Base-by-base conservation (phyloP, 1,140 invertebrate species). In the Hyles vespertilio region DNA sequence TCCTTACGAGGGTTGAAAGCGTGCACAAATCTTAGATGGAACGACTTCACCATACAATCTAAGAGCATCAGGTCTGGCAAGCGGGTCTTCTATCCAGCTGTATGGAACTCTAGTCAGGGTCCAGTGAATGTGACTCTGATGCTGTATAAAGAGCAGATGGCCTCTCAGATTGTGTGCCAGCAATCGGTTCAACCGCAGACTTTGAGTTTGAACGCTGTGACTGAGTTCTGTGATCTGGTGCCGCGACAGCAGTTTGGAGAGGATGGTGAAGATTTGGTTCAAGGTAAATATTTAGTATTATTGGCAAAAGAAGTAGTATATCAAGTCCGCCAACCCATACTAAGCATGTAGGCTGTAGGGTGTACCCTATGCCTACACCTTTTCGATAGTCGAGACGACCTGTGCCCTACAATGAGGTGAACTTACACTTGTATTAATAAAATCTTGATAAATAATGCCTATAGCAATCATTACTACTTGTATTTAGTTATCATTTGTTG, bases 151-250 rank as follows among this genome's bases (percentile, higher is more conserved):
- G 93, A 94, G 69, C 91, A 93, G 65, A 87, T 92, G 73, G 89
- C 89, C 4, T 87, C 91, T 2, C 91, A 92, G 57, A 70, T 92
- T 34, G 89, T 91, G 36, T 86, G 85, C 67, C 88, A 87, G 56
- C 77, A 89, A 52, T 88, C 82, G 0, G 82, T 90, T 4, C 89
- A 91, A 55, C 90, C 91, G 32, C 90, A 89, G 48, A 89, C 88
- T 5, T 91, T 93, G 70, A 92, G 91, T 71, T 86, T 96, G 51
- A 91, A 91, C 59, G 93, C 95, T 4, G 90, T 96, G 36, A 93
- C 94, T 5, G 94, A 95, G 79, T 96, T 96, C 81, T 93, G 92
- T 70, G 94, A 96, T 73, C 77, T 93, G 60, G 92, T 95, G 33
- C 93, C 94, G 9, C 85, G 91, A 22, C 91, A 93, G 65, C 93